phyloP scores from a whole-genome alignment of 37 sponge, comb jelly and placozoan genomes.

The Diacarnus erythraeanus region DNA sequence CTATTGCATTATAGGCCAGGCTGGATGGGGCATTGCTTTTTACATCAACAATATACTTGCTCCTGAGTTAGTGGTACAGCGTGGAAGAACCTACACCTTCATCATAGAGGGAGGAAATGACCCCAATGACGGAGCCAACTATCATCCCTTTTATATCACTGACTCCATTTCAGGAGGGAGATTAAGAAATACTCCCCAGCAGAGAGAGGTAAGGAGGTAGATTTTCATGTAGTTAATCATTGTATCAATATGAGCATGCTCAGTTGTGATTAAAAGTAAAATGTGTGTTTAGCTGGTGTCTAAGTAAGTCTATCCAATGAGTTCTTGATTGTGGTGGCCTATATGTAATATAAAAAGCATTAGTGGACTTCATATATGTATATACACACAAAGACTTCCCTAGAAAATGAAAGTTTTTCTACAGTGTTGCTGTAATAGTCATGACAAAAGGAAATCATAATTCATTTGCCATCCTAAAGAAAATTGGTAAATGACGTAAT shows the following conservation, averaged over 20 bases:
- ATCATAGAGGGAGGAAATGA: conserved; percentile 59
- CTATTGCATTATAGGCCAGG: conserved; percentile 12
- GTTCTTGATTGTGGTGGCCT: too few relatives aligned
- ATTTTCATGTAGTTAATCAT: neutral
- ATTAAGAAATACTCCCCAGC: neutral
- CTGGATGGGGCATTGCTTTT: conserved; percentile 78
- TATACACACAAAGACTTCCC: too few relatives aligned
- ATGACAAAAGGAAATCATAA: neutral
- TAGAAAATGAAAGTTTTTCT: too few relatives aligned
- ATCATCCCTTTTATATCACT: conserved; percentile 86
- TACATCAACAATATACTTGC: conserved; percentile 69
- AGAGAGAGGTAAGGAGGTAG: conserved; percentile 9
- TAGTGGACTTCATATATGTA: too few relatives aligned
- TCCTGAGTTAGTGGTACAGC: conserved; percentile 54
- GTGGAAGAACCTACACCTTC: conserved; percentile 71
- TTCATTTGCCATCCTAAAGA: neutral
- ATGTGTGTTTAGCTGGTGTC: too few relatives aligned
- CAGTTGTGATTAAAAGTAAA: too few relatives aligned
- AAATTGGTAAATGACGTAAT: too few relatives aligned
- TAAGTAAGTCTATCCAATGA: too few relatives aligned
- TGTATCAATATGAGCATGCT: neutral
- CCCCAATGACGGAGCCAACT: conserved; percentile 14
- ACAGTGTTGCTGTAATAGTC: neutral
- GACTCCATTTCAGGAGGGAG: conserved; percentile 38
- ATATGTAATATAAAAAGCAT: too few relatives aligned